Conservation (phyloP, 1,140 invertebrate species). For the Drosophila pseudoananassae region DNA sequence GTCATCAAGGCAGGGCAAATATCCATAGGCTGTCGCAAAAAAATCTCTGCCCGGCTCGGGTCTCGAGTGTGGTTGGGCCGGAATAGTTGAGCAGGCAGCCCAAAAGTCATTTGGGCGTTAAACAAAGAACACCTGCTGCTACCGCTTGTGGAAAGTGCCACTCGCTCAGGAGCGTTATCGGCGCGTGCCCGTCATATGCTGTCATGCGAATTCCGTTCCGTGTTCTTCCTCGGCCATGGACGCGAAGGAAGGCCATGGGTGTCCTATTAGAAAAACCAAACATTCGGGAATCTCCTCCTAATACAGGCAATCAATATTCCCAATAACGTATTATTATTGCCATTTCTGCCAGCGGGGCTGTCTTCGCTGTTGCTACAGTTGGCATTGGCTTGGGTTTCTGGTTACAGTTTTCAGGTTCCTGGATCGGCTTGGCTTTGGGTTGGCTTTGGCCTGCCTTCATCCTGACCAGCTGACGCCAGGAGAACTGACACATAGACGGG, state of each 20-base stretch:
- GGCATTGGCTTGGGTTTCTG: conserved; percentile 36
- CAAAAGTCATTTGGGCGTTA: conserved; percentile 56
- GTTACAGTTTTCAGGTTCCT: conserved; percentile 5
- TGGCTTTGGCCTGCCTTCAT: conserved; percentile 31
- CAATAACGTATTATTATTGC: conserved; percentile 74
- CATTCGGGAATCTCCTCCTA: conserved; percentile 26
- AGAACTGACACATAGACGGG: conserved; percentile 48
- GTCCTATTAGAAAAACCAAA: conserved; percentile 19
- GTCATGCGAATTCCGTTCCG: conserved; percentile 21
- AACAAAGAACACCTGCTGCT: conserved; percentile 60
- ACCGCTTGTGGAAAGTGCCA: conserved; percentile 5
- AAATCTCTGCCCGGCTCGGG: conserved; percentile 4
- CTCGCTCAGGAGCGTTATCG: conserved; percentile 26
- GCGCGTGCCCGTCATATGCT: conserved; percentile 39
- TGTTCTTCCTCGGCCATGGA: conserved; percentile 14
- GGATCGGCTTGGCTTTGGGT: conserved; percentile 10
- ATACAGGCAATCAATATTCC: conserved; percentile 68
- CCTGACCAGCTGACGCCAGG: conserved; percentile 44
- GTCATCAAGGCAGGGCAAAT: conserved; percentile 31
- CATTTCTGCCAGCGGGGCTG: conserved; percentile 44
- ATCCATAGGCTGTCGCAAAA: conserved; percentile 11
- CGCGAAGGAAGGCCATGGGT: conserved; percentile 4
- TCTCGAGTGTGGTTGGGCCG: conserved; percentile 13
- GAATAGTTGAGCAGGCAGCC: conserved; percentile 13
- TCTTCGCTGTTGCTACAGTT: conserved; percentile 16